These are phyloP conservation scores for Argyra leucocephala DNA, from an alignment of 2,888 invertebrate genomes.

Conservation along the genomic window DNA sequence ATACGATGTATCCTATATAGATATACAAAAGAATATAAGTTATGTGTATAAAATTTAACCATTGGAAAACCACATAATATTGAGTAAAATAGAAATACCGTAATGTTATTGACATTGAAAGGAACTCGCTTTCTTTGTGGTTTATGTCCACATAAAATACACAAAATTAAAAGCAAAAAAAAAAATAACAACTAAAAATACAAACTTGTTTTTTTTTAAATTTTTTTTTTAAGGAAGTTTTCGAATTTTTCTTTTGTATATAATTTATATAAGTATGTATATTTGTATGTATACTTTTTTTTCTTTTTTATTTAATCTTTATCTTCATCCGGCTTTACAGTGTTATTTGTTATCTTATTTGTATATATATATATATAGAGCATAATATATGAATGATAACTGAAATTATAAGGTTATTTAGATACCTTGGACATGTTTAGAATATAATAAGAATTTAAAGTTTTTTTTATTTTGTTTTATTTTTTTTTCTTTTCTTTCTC, in stretches of 20 bases:
- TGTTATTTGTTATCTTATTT: not conserved
- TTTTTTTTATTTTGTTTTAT: too few species aligned
- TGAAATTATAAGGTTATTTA: not conserved
- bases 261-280: too few species aligned
- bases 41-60: too few species aligned
- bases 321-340: not conserved
- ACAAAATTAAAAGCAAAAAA: too few species aligned
- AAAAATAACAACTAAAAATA: too few species aligned
- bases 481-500: too few species aligned
- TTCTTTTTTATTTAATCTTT: not conserved
- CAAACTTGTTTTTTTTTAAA: not conserved
- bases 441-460: not conserved
- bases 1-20: too few species aligned
- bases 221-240: not conserved
- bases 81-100: too few species aligned
- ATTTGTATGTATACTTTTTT: too few species aligned
- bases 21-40: too few species aligned
- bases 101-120: too few species aligned
- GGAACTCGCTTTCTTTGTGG: not conserved
- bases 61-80: too few species aligned
- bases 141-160: not conserved
- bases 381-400: not conserved
- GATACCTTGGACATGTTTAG: not conserved
- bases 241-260: not conserved
- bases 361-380: not conserved